Conservation (phyloP, 2,113 vertebrate species). For the Thalassarche chlororhynchos region DNA sequence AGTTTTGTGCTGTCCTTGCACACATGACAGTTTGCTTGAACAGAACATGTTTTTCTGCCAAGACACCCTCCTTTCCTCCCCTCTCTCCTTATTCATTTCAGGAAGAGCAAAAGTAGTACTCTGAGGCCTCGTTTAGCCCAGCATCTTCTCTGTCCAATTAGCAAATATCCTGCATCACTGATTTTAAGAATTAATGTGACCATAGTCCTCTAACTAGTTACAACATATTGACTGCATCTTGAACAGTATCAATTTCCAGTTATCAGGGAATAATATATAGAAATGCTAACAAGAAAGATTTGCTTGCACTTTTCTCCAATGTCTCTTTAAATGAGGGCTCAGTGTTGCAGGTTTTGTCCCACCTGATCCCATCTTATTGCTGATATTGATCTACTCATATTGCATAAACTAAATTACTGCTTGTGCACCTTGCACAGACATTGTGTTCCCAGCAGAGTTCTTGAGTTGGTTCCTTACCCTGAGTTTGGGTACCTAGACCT, state of each 20-base stretch:
- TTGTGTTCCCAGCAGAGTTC: not conserved
- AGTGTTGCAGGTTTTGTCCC: not conserved
- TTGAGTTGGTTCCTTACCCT: not conserved
- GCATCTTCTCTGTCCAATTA: slow-evolving; percentile 3
- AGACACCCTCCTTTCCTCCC: not conserved
- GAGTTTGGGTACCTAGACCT: not conserved
- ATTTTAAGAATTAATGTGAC: not conserved
- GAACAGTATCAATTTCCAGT: not conserved
- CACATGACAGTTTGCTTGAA: not conserved
- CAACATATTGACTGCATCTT: not conserved
- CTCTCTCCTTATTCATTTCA: not conserved
- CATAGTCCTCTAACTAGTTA: not conserved
- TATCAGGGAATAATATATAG: not conserved
- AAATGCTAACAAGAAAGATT: not conserved
- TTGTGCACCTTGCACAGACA: not conserved
- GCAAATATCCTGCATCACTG: not conserved
- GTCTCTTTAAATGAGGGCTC: not conserved
- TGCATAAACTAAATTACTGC: not conserved
- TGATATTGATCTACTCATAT: rapidly evolving
- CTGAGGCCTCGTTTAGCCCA: not conserved
- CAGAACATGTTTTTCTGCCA: not conserved
- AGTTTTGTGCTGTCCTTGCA: not conserved
- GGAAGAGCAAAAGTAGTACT: not conserved
- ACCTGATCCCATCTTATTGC: not conserved
- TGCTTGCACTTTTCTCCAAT: not conserved